phyloP scores from a whole-genome alignment of 2,888 invertebrate species.

The Polyploca ridens region DNA sequence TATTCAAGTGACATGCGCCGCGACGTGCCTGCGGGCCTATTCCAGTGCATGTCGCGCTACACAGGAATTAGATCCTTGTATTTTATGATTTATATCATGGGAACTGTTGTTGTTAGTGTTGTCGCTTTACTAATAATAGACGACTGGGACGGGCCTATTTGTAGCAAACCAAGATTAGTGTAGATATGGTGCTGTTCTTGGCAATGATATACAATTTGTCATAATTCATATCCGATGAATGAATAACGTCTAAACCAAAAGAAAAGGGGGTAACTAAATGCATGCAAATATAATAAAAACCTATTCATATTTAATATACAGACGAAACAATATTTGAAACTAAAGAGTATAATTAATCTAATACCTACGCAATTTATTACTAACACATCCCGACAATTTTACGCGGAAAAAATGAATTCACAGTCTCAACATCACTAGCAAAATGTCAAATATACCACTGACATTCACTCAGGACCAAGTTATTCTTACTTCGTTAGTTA shows the following conservation, averaged over 20 bases:
- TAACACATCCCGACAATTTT: background rate
- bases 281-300: too few relatives aligned
- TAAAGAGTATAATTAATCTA: background rate
- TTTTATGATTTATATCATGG: constrained; percentile 17
- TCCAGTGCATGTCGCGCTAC: constrained; percentile 14
- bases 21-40: constrained; percentile 12
- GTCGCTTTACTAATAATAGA: constrained; percentile 6
- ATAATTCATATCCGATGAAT: background rate
- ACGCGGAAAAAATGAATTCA: background rate
- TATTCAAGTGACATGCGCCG: constrained; percentile 21
- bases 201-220: background rate
- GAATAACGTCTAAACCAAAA: too few relatives aligned
- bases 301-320: background rate
- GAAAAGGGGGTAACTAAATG: too few relatives aligned
- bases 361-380: background rate
- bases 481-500: background rate
- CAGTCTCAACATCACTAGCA: background rate
- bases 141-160: background rate
- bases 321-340: background rate
- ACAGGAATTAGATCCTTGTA: constrained; percentile 17
- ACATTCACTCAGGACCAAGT: background rate
- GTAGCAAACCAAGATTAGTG: background rate
- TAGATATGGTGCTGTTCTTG: background rate
- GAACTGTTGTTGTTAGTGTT: background rate
- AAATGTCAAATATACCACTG: background rate